Evolutionary conservation across 1,140 invertebrate genomes (phyloP), one percentile per base, ranked within the genome.

Genomic region (Cydia strobilella): DNA sequence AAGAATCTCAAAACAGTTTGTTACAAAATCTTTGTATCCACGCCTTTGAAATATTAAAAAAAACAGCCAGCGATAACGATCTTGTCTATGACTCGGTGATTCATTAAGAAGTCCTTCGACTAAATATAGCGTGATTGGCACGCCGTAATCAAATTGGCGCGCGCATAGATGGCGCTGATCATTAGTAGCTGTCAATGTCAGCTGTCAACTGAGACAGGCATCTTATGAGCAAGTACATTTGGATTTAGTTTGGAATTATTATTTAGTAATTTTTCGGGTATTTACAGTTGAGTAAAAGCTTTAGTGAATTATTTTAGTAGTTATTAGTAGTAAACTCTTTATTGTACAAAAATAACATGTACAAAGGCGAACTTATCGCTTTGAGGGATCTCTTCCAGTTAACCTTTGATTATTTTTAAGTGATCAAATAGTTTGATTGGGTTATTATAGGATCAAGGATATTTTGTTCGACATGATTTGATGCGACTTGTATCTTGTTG

Each of bases 131-230:
- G 82, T 86, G 85, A 88, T 83, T 88, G 86, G 83, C 85, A 77
- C 75, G 35, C 72, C 76, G 77, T 78, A 88, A 88, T 86, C 84
- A 81, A 86, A 85, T 88, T 83, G 84, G 85, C 86, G 80, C 72
- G 59, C 62, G 74, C 75, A 79, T 82, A 85, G 83, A 84, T 84
- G 82, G 81, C 84, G 84, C 80, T 80, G 75, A 80, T 90, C 88
- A 89, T 89, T 90, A 89, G 85, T 83, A 81, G 80, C 77, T 88
- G 88, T 90, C 88, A 87, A 86, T 87, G 84, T 87, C 84, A 86
- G 84, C 45, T 78, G 77, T 82, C 80, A 82, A n/a, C 51, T 75
- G 15, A 15, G 23, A 25, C 63, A 25, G 23, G 3, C 12, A 27
- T 15, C 27, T 35, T 27, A 66, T 66, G 10, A 27, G 23, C 23